Percentiles rank a stretch among this genome's conserved stretches.
These are phyloP conservation scores for Altica lythri DNA, from an alignment of 2,888 invertebrate species.

Conservation along the genomic window DNA sequence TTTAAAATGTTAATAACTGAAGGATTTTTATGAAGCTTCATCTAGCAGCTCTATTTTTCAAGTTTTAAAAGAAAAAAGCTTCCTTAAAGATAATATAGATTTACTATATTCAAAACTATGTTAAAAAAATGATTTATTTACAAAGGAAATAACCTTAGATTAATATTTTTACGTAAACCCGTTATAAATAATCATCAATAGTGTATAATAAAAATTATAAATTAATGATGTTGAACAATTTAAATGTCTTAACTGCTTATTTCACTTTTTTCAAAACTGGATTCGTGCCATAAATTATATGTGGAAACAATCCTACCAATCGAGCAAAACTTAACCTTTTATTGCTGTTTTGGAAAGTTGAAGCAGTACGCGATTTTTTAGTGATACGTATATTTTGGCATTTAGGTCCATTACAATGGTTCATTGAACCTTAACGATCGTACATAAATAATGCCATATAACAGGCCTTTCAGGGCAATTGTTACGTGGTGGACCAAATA, in stretches of 20 bases:
- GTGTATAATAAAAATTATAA: neutral
- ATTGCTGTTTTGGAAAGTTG: constrained; percentile 38
- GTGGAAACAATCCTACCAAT: constrained; percentile 25
- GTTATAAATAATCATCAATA: no score
- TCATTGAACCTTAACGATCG: constrained; percentile 32
- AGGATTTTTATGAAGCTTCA: no score
- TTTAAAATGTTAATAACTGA: no score
- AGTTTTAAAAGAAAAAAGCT: no score
- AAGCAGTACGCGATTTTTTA: constrained; percentile 27
- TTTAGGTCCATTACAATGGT: constrained; percentile 32
- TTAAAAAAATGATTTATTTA: no score
- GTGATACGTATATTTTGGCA: constrained; percentile 37
- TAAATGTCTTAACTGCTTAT: constrained; percentile 19
- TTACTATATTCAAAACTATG: no score
- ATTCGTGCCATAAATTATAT: constrained; percentile 24
- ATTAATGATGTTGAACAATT: constrained; percentile 9
- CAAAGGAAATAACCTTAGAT: no score
- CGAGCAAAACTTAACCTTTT: constrained; percentile 34
- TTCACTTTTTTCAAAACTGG: constrained; percentile 23
- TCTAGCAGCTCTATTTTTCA: no score
- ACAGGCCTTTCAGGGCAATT: constrained; percentile 27
- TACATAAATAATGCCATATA: constrained; percentile 32
- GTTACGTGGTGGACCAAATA: constrained; percentile 22
- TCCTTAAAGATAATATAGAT: no score
- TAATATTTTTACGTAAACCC: neutral